These are phyloP conservation scores for Simalia tracyae DNA, from an alignment of 2,797 vertebrate species.

Conservation along the genomic window DNA sequence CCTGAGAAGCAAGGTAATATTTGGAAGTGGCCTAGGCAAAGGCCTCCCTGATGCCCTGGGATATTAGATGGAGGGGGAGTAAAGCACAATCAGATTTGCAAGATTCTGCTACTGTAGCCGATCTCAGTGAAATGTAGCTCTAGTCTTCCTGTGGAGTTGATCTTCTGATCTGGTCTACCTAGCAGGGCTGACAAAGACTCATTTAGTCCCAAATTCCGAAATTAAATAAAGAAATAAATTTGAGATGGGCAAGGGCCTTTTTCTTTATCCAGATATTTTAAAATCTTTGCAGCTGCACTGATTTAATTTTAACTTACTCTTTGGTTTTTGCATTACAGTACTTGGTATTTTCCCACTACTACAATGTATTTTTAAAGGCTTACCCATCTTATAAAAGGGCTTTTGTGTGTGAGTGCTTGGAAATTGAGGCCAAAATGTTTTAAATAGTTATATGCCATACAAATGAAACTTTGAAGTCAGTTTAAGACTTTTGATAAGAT, in stretches of 20 bases:
- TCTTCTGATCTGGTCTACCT: background rate
- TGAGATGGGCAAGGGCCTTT: background rate
- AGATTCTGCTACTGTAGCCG: background rate
- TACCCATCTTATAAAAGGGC: too few species aligned
- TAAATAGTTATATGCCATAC: background rate
- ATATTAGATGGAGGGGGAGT: background rate
- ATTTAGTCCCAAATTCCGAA: background rate
- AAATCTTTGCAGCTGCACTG: background rate
- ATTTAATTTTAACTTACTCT: background rate
- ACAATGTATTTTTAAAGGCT: too few species aligned
- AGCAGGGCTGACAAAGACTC: background rate
- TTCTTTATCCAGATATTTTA: background rate
- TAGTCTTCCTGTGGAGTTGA: background rate
- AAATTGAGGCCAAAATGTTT: background rate
- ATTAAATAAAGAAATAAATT: too few species aligned
- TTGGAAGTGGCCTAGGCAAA: background rate
- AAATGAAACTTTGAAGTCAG: background rate
- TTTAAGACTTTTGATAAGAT: background rate
- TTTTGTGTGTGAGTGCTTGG: too few species aligned
- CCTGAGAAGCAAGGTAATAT: background rate
- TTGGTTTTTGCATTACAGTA: background rate
- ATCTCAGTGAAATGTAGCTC: background rate
- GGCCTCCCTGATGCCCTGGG: background rate
- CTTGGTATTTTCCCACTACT: background rate
- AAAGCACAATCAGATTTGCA: background rate